These are phyloP conservation scores for Bufo gargarizans DNA, from an alignment of 2,113 vertebrate genomes.

Conservation along the genomic window DNA sequence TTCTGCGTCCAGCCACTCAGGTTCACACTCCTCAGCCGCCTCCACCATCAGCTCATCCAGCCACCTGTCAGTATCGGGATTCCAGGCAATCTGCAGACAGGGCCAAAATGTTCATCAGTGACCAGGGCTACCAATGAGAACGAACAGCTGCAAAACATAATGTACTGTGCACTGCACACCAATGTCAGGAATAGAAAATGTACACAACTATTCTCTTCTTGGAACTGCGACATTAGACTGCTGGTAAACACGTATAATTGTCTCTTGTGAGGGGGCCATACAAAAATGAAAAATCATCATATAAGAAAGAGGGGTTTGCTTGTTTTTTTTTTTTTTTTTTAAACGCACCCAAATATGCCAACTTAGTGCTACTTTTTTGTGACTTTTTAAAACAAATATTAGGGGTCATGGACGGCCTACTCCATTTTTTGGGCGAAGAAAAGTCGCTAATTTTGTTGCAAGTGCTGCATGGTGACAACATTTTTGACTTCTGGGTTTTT, in stretches of 20 bases:
- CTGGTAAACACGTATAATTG: not conserved
- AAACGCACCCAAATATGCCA: no score
- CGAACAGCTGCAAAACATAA: slow-evolving; percentile 2
- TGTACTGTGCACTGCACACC: not conserved
- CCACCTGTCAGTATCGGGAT: slow-evolving; percentile 72
- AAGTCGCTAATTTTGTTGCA: no score
- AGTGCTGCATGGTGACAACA: no score
- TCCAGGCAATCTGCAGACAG: slow-evolving; percentile 72
- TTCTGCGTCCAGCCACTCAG: slow-evolving; percentile 80
- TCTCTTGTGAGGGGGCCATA: no score
- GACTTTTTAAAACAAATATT: no score
- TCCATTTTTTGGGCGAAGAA: no score
- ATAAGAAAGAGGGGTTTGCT: no score
- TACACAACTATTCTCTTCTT: not conserved
- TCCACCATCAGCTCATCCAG: slow-evolving; percentile 74
- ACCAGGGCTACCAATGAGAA: not conserved
- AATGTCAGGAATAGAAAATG: not conserved
- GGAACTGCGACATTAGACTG: not conserved
- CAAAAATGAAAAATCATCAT: no score
- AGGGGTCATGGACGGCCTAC: no score
- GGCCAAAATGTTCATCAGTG: not conserved
- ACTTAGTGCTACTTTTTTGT: no score
- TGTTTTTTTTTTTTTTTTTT: no score
- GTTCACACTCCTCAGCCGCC: slow-evolving; percentile 74
- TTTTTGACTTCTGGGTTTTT: no score